Evolutionary conservation across 2,888 invertebrate species (phyloP).

Genomic region (Hedychridium roseum): DNA sequence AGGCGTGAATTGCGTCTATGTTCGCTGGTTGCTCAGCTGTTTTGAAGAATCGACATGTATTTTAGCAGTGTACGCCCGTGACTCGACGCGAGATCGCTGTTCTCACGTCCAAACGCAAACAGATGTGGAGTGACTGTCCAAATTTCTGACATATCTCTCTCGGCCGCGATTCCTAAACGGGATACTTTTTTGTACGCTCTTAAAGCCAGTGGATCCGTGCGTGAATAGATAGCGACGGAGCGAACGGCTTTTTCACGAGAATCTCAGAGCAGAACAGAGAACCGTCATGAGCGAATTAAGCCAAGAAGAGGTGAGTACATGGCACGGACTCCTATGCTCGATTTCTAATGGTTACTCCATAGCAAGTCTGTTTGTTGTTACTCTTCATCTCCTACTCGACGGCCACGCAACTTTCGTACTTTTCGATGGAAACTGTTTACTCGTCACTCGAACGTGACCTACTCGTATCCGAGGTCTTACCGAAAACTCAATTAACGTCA

Average conservation of each 20-base stretch:
- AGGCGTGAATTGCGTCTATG: too few species aligned
- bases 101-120: constrained; percentile 58
- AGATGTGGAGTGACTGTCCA: constrained; percentile 60
- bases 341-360: constrained; percentile 22
- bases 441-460: too few species aligned
- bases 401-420: too few species aligned
- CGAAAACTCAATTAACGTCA: too few species aligned
- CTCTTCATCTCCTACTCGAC: constrained; percentile 1
- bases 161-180: constrained; percentile 33
- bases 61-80: constrained; percentile 39
- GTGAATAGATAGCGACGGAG: constrained; percentile 16
- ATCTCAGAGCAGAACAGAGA: constrained; percentile 24
- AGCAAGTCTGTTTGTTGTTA: constrained; percentile 22
- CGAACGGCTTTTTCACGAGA: constrained; percentile 14
- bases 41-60: constrained; percentile 45
- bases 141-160: constrained; percentile 59
- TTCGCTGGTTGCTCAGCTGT: constrained; percentile 49
- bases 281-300: constrained; percentile 81
- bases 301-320: constrained; percentile 86
- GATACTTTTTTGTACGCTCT: constrained; percentile 31
- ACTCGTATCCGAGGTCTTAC: too few species aligned
- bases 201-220: constrained; percentile 11
- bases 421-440: too few species aligned
- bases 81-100: constrained; percentile 38
- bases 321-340: too few species aligned